A percentile compares a stretch with the other conserved stretches of the same genome.
Conservation (phyloP, 2,113 vertebrate genomes). For the Edolisoma coerulescens region DNA sequence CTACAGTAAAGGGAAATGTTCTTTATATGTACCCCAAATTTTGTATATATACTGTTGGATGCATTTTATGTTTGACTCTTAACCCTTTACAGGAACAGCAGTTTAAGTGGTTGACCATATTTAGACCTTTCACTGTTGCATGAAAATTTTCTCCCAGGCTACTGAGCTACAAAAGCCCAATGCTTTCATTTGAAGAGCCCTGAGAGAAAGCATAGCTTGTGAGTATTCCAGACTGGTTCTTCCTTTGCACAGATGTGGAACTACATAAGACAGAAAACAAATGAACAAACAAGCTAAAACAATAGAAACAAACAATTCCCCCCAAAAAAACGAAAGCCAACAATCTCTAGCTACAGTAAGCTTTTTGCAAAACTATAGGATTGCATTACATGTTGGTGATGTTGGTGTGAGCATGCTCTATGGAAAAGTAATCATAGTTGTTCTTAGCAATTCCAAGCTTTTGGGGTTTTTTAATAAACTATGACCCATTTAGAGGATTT, state of each 20-base stretch:
- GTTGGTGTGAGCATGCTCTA: neutral
- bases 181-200: neutral
- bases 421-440: neutral
- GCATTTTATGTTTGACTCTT: neutral
- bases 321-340: neutral
- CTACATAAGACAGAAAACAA: neutral
- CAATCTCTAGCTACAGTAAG: neutral
- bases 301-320: neutral
- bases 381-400: neutral
- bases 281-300: neutral
- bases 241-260: neutral
- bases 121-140: neutral
- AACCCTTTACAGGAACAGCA: neutral
- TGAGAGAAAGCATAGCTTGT: neutral
- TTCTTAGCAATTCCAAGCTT: neutral
- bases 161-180: neutral
- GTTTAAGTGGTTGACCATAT: neutral
- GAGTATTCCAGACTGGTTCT: neutral
- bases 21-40: too few species aligned
- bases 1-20: neutral
- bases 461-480: accelerated
- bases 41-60: neutral
- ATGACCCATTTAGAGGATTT: neutral
- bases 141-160: neutral
- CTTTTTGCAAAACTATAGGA: neutral